Conservation (phyloP, 37 sponge, comb jelly and placozoan species). For the Theonella swinhoei region DNA sequence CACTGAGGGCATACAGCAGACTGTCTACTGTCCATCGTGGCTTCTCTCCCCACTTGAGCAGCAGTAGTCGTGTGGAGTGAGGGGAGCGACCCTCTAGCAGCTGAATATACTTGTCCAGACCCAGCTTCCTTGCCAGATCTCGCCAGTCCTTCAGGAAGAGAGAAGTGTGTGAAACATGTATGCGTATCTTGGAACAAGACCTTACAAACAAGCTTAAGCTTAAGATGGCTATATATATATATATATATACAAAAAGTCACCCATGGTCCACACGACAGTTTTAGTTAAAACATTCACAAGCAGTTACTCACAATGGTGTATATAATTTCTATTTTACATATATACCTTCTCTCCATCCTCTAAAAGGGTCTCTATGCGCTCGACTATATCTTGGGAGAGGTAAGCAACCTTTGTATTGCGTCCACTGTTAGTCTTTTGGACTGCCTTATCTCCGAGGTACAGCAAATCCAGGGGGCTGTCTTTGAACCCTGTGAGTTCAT, state of each 20-base stretch:
- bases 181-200: background rate
- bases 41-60: conserved; percentile 81
- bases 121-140: conserved; percentile 46
- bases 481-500: conserved; percentile 3
- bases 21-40: conserved; percentile 62
- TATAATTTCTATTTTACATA: background rate
- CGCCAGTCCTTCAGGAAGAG: conserved; percentile 59
- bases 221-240: background rate
- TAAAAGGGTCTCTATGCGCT: conserved; percentile 50
- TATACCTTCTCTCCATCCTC: conserved; percentile 54
- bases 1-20: conserved; percentile 66
- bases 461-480: conserved; percentile 58
- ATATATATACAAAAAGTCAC: conserved; percentile 2
- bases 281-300: background rate
- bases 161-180: background rate
- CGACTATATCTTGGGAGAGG: conserved; percentile 36
- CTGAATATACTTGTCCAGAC: conserved; percentile 64
- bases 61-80: conserved; percentile 40
- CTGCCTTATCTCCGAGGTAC: conserved; percentile 47
- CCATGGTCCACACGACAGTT: background rate
- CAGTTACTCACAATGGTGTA: background rate
- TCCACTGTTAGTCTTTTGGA: conserved; percentile 13
- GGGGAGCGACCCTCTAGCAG: conserved; percentile 49
- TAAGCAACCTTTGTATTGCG: conserved; percentile 42
- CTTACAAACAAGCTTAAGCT: background rate